These are phyloP conservation scores for Heliconius nattereri DNA, from an alignment of 1,140 invertebrate species.

Conservation along the genomic window DNA sequence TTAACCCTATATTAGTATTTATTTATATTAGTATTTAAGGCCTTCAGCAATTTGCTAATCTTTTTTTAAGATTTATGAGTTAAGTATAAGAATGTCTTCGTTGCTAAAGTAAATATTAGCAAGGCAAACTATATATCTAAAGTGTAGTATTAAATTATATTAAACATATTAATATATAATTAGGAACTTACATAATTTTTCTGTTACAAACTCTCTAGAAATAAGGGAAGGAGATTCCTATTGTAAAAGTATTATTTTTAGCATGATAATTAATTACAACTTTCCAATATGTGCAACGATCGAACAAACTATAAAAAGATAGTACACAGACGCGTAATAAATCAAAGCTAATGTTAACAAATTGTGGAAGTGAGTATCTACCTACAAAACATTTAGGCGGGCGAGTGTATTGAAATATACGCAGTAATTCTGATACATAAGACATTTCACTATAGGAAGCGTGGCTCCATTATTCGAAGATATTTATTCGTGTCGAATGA, in stretches of 20 bases:
- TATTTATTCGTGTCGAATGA: constrained; percentile 81
- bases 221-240: background rate
- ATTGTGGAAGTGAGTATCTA: constrained; percentile 49
- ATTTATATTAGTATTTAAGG: too few relatives aligned
- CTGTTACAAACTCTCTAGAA: background rate
- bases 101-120: too few relatives aligned
- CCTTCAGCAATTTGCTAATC: too few relatives aligned
- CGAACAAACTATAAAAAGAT: constrained; percentile 27
- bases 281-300: constrained; percentile 25
- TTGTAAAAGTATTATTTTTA: background rate
- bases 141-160: too few relatives aligned
- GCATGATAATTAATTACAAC: constrained; percentile 1
- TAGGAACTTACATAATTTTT: background rate
- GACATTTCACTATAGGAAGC: constrained; percentile 77
- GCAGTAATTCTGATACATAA: constrained; percentile 72
- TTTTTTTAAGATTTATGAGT: too few relatives aligned
- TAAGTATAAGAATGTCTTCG: too few relatives aligned
- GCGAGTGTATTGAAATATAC: constrained; percentile 51
- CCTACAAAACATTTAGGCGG: constrained; percentile 46
- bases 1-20: too few relatives aligned
- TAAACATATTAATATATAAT: too few relatives aligned
- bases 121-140: too few relatives aligned
- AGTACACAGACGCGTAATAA: constrained; percentile 39
- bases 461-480: constrained; percentile 75
- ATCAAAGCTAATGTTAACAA: constrained; percentile 49